These are phyloP conservation scores for Lampris megalopsis DNA, from an alignment of 2,113 vertebrate genomes.

Conservation along the genomic window DNA sequence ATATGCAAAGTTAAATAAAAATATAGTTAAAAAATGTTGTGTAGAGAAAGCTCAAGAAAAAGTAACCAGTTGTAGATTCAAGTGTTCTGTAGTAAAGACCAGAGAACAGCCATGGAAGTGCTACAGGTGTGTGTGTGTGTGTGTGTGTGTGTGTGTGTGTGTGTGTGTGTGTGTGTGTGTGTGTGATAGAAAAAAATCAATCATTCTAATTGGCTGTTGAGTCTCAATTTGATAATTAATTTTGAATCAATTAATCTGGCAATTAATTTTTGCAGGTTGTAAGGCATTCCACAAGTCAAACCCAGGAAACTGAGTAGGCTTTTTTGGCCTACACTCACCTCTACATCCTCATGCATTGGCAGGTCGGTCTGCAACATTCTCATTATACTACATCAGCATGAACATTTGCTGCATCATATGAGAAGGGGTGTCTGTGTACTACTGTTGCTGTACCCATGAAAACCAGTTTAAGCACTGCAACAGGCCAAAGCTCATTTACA, in stretches of 20 bases:
- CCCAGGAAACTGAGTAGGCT: background rate
- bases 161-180: too few species aligned
- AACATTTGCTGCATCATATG: background rate
- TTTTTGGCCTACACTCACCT: background rate
- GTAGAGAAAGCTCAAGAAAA: too few species aligned
- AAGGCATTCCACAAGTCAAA: background rate
- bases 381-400: slow-evolving; percentile 9
- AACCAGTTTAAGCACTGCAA: background rate
- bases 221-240: background rate
- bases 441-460: background rate
- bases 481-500: background rate
- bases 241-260: too few species aligned
- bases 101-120: too few species aligned
- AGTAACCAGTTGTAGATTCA: too few species aligned
- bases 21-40: too few species aligned
- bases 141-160: too few species aligned
- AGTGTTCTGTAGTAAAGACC: too few species aligned
- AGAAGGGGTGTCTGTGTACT: background rate
- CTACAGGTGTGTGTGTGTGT: too few species aligned
- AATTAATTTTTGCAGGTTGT: background rate
- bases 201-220: background rate
- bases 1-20: too few species aligned
- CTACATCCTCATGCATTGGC: slow-evolving; percentile 3
- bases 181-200: background rate
- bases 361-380: slow-evolving; percentile 4